Base-by-base conservation (phyloP, 1,140 invertebrate genomes). In the Drosophila repletoides region DNA sequence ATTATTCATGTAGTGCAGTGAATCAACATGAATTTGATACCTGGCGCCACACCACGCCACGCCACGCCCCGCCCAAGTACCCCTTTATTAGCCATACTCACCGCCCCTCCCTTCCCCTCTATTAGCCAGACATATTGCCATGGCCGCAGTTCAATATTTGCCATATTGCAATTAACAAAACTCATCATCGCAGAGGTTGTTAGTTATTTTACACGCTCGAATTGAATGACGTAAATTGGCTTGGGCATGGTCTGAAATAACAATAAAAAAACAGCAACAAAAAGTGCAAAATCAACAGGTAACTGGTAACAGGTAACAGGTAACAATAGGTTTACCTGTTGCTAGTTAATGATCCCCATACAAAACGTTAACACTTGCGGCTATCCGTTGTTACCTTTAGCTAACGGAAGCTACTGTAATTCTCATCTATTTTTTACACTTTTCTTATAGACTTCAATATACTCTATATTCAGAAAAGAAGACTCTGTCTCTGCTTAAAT, bases 221-320 rank as follows among this genome's bases (percentile, higher is more conserved):
- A 61, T 76, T 61, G 77, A 81, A 81, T 81, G 77, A 81, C 77
- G 77, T 69, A 81, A 53, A 76, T 66, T 61, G 55, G 33, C 15
- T 2, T 14, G 22, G 5, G 6, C 4, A 24, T 61, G 59, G 49
- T 17, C 24, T 17, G 33, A 31, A 70, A 46, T 52, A n/a, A n/a
- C n/a, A n/a, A n/a, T n/a, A n/a, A n/a, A n/a, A n/a, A n/a, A n/a
- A n/a, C n/a, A n/a, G n/a, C n/a, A n/a, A n/a, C n/a, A n/a, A 68
- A 67, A 81, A 65, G 68, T 81, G 76, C 61, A 75, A 75, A 75
- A 46, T 45, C 56, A 80, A 76, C 56, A 60, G n/a, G n/a, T n/a
- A n/a, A n/a, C n/a, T n/a, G n/a, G n/a, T n/a, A n/a, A n/a, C n/a
- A n/a, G n/a, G n/a, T n/a, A n/a, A n/a, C n/a, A n/a, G n/a, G 12